These are phyloP conservation scores for Sinelater perroti DNA, from an alignment of 2,888 invertebrate genomes.

Conservation along the genomic window DNA sequence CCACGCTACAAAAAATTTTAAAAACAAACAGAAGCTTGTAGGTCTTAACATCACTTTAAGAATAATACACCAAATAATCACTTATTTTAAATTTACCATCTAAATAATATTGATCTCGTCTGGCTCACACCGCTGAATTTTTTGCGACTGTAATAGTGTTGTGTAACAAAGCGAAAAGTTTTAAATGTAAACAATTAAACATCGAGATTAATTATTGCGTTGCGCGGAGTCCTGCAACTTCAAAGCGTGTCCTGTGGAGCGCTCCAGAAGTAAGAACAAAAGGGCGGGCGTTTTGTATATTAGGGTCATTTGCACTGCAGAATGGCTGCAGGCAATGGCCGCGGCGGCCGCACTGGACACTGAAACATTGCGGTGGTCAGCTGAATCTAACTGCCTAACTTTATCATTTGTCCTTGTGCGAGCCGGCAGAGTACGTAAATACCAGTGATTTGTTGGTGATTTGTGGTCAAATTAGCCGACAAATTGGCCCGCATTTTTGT, in stretches of 20 bases:
- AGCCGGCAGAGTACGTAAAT: conserved; percentile 46
- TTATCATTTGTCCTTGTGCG: conserved; percentile 49
- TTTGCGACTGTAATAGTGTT: no score
- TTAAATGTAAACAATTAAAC: no score
- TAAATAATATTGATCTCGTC: no score
- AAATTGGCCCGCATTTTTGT: conserved; percentile 38
- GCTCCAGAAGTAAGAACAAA: not conserved
- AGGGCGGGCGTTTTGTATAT: not conserved
- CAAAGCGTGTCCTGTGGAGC: not conserved
- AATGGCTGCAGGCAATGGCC: conserved; percentile 30
- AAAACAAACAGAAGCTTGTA: no score
- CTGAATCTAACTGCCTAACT: conserved; percentile 55
- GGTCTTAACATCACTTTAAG: no score
- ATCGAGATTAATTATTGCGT: no score
- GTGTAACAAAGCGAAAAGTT: no score
- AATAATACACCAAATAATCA: no score
- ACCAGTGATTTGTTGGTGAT: conserved; percentile 54
- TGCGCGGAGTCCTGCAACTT: no score
- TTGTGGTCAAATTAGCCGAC: conserved; percentile 53
- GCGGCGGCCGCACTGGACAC: conserved; percentile 42
- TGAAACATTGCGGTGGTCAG: conserved; percentile 56
- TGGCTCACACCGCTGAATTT: no score
- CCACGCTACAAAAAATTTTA: no score
- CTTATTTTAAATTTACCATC: no score
- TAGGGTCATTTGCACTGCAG: conserved; percentile 1